phyloP scores from a whole-genome alignment of 2,888 invertebrate genomes.

The Tanypteryx hageni region DNA sequence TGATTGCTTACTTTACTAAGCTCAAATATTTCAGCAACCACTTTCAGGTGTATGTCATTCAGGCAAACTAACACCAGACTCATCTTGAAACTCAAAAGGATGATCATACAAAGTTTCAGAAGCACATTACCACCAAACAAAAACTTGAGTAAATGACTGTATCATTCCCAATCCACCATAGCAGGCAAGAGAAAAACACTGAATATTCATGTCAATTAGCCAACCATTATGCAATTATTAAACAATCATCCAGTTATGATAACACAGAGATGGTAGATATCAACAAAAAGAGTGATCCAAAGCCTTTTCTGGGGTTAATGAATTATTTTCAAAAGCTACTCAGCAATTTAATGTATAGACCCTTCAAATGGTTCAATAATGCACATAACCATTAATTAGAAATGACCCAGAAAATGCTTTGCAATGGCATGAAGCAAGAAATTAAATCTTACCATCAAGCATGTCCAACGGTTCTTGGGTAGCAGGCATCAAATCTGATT shows the following conservation, averaged over 20 bases:
- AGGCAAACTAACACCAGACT: not conserved
- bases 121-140: slow-evolving; percentile 75
- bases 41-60: not conserved
- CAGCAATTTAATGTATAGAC: not conserved
- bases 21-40: not conserved
- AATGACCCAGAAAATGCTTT: slow-evolving; percentile 25
- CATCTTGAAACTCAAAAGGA: slow-evolving; percentile 71
- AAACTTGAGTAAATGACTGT: slow-evolving; percentile 69
- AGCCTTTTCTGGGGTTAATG: slow-evolving; percentile 12
- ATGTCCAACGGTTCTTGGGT: slow-evolving; percentile 75
- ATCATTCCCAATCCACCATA: not conserved
- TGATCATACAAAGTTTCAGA: slow-evolving; percentile 75
- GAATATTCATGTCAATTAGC: not conserved
- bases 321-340: not conserved
- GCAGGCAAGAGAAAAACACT: not conserved
- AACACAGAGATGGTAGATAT: no score
- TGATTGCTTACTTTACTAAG: not conserved
- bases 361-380: not conserved
- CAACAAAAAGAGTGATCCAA: not conserved
- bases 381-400: not conserved
- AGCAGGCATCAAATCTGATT: slow-evolving; percentile 73
- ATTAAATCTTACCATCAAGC: slow-evolving; percentile 75
- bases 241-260: no score
- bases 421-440: slow-evolving; percentile 67
- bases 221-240: not conserved